These are phyloP conservation scores for Varanus komodoensis DNA, from an alignment of 2,113 vertebrate genomes.

Conservation along the genomic window DNA sequence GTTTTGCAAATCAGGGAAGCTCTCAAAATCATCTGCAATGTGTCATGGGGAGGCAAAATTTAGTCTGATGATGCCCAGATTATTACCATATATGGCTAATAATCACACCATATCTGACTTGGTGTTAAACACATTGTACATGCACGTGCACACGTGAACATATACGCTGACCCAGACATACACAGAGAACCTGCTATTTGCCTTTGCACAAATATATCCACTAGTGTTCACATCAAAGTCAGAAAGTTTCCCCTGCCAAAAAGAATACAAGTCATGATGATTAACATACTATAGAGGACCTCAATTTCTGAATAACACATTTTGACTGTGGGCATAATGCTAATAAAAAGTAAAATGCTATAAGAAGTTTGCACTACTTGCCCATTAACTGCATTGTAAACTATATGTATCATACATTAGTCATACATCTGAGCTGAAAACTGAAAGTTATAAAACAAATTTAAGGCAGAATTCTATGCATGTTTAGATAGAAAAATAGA, in stretches of 20 bases:
- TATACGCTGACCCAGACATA: too few relatives aligned
- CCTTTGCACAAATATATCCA: neutral
- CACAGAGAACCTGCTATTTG: neutral
- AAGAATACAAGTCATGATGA: neutral
- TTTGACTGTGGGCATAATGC: conserved; percentile 23
- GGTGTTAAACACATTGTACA: too few relatives aligned
- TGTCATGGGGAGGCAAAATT: neutral
- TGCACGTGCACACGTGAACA: too few relatives aligned
- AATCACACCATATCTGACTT: neutral
- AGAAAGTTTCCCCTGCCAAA: neutral
- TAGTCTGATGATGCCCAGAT: neutral
- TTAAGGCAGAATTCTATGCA: conserved; percentile 10
- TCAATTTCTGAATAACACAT: conserved; percentile 17
- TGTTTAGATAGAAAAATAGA: too few relatives aligned
- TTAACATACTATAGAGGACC: neutral
- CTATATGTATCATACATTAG: conserved; percentile 26
- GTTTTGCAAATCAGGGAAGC: neutral
- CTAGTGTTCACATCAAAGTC: neutral
- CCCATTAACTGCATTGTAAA: conserved; percentile 12
- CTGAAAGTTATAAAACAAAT: conserved; percentile 40
- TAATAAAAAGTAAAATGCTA: conserved; percentile 42
- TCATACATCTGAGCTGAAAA: conserved; percentile 39
- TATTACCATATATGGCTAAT: neutral
- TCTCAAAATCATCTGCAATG: neutral
- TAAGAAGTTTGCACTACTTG: conserved; percentile 18